A percentile compares a stretch with the other conserved stretches of the same genome.
Evolutionary conservation across 2,113 vertebrate species (phyloP).

Genomic region (Tachysurus vachellii): DNA sequence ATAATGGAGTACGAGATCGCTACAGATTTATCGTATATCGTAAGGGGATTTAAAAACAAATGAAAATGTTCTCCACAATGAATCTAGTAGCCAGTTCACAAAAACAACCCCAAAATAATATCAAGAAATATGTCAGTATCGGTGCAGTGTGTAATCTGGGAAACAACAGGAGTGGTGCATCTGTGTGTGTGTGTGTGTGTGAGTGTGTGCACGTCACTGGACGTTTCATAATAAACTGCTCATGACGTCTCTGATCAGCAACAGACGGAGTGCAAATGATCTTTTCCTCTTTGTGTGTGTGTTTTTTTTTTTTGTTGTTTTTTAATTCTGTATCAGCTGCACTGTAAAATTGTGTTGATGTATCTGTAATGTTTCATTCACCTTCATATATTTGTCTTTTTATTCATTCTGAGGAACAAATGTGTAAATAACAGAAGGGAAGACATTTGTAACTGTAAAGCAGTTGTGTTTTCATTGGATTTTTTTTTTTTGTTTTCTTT

Average conservation of each 20-base stretch:
- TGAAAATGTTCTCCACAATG: neutral
- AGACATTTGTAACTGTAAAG: conserved; percentile 88
- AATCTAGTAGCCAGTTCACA: neutral
- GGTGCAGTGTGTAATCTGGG: neutral
- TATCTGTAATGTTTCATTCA: conserved; percentile 65
- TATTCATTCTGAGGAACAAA: conserved; percentile 68
- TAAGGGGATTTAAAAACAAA: neutral
- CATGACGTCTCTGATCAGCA: neutral
- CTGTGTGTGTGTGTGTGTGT: neutral
- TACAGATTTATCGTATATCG: neutral
- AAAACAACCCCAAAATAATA: too few species aligned
- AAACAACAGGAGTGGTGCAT: neutral
- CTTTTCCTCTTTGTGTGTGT: conserved; percentile 61
- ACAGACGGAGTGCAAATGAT: conserved; percentile 36
- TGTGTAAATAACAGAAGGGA: conserved; percentile 81
- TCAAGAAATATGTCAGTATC: neutral
- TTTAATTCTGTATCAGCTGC: conserved; percentile 66
- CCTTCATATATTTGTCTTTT: conserved; percentile 52
- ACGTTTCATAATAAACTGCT: neutral
- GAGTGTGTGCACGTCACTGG: neutral
- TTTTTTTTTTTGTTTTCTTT: conserved; percentile 59
- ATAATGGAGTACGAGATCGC: neutral
- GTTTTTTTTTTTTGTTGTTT: conserved; percentile 33
- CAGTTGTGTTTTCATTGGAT: conserved; percentile 81
- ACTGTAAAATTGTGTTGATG: conserved; percentile 71